phyloP scores from a whole-genome alignment of 2,888 invertebrate species.

The Drosophila mulleri region DNA sequence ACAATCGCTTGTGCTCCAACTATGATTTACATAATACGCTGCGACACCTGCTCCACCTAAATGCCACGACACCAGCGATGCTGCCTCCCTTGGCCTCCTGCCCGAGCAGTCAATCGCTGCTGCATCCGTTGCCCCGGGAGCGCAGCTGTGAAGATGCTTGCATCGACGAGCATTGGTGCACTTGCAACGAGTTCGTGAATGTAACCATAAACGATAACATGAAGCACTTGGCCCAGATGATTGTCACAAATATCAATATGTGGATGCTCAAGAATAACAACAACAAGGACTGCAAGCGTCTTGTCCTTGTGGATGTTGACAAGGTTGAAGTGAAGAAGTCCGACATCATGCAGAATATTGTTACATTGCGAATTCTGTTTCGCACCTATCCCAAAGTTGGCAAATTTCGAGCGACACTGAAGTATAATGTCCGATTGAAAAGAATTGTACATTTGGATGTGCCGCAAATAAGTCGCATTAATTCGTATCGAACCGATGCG shows the following conservation, averaged over 20 bases:
- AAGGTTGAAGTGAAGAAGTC: background rate
- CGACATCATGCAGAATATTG: background rate
- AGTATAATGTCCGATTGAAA: conserved; percentile 77
- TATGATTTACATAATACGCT: conserved; percentile 90
- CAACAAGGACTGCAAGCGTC: background rate
- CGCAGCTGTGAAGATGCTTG: conserved; percentile 89
- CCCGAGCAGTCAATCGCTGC: conserved; percentile 87
- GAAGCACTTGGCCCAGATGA: background rate
- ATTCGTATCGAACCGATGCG: background rate
- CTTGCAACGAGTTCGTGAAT: conserved; percentile 87
- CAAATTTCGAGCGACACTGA: conserved; percentile 89
- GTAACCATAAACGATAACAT: background rate
- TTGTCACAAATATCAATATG: background rate
- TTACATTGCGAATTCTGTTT: background rate
- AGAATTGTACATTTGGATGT: conserved; percentile 83
- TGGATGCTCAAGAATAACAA: conserved; percentile 18
- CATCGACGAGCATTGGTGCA: conserved; percentile 90
- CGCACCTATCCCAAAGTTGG: conserved; percentile 87
- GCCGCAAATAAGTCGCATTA: conserved; percentile 86
- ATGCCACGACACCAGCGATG: conserved; percentile 61
- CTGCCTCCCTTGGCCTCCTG: conserved; percentile 85
- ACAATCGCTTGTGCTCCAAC: conserved; percentile 88
- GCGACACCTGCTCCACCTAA: conserved; percentile 86
- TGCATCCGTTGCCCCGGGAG: conserved; percentile 86
- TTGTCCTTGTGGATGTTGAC: background rate